phyloP scores from a whole-genome alignment of 1,140 invertebrate species.

The Meteorus sp. region DNA sequence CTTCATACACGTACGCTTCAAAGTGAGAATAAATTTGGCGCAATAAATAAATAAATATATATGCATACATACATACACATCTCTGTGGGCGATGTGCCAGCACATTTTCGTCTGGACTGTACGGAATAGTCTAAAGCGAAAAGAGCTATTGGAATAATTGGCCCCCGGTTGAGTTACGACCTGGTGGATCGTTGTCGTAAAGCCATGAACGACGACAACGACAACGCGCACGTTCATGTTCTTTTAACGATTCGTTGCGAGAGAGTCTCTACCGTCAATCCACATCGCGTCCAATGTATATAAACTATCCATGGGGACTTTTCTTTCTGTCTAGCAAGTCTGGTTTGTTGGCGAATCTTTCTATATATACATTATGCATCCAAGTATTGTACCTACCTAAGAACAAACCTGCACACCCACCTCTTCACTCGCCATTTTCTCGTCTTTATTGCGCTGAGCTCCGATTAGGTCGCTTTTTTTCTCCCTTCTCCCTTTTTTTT shows the following conservation, averaged over 20 bases:
- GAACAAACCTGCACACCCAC: neutral
- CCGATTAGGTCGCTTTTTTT: constrained; percentile 18
- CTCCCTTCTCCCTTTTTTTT: too few relatives aligned
- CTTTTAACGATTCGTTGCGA: constrained; percentile 47
- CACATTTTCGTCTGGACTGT: neutral
- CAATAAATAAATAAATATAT: too few relatives aligned
- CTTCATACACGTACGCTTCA: too few relatives aligned
- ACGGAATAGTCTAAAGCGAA: constrained; percentile 34
- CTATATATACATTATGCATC: neutral
- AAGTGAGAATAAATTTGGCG: too few relatives aligned
- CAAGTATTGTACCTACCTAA: constrained; percentile 1
- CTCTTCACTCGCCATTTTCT: neutral
- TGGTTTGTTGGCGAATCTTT: neutral
- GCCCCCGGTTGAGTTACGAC: constrained; percentile 44
- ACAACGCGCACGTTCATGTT: constrained; percentile 34
- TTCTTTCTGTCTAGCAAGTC: neutral
- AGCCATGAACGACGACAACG: too few relatives aligned
- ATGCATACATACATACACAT: neutral
- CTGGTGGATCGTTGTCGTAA: constrained; percentile 39
- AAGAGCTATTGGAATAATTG: constrained; percentile 45
- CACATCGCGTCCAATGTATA: constrained; percentile 15
- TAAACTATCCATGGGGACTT: constrained; percentile 1
- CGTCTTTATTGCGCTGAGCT: constrained; percentile 19
- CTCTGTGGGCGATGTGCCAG: neutral
- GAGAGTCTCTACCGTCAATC: too few relatives aligned